Conservation (phyloP, 1,140 invertebrate genomes). For the Pseudachorutes palmiensis region DNA sequence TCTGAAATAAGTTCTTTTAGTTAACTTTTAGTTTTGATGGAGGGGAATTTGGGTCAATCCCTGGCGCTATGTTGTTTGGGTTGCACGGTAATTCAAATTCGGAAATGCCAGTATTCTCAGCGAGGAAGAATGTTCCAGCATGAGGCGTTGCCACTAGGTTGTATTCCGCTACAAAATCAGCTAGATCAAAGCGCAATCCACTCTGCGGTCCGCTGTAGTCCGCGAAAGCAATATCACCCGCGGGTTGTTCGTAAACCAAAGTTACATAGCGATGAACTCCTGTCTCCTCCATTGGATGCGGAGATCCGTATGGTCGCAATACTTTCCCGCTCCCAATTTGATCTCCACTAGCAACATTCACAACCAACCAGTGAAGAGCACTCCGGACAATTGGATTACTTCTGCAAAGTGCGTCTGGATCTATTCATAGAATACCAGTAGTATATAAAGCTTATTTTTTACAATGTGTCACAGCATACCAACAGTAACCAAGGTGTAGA, state of each 20-base stretch:
- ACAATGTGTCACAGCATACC: no score
- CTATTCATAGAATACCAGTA: no score
- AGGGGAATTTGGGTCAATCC: no score
- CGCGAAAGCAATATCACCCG: neutral
- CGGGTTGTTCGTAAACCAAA: neutral
- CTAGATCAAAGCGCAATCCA: no score
- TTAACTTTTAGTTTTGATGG: no score
- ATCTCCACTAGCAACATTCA: neutral
- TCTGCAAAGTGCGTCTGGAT: neutral
- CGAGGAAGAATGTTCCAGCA: neutral
- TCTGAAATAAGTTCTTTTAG: no score
- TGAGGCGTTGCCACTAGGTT: neutral
- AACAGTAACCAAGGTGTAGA: no score
- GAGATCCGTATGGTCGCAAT: neutral
- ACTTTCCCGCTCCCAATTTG: constrained; percentile 11
- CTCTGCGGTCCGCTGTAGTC: no score
- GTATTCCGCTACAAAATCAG: neutral
- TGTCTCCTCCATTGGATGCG: neutral
- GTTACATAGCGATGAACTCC: neutral
- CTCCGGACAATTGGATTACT: constrained; percentile 27
- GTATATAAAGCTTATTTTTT: no score
- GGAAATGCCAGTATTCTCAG: neutral
- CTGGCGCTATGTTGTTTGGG: no score
- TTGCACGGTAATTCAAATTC: neutral
- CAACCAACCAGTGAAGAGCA: constrained; percentile 12